Percentiles rank a stretch among this genome's conserved stretches.
Evolutionary conservation across 2,797 vertebrate species (phyloP).

Genomic region (Brotogeris chrysoptera): DNA sequence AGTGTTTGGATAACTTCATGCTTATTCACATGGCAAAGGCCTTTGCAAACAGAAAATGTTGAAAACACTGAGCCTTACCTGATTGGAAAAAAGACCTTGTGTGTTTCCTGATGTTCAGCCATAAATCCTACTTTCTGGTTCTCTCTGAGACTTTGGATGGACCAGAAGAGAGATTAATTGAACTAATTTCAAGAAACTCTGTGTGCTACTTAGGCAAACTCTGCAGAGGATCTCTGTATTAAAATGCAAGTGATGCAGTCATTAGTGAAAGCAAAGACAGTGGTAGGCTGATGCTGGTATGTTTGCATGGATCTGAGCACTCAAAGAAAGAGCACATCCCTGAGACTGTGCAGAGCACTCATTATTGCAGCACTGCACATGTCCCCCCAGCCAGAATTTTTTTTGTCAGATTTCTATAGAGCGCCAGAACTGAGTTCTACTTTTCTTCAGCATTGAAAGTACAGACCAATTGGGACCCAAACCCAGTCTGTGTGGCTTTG

Average conservation of each 20-base stretch:
- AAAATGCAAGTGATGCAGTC: not conserved
- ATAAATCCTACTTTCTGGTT: not conserved
- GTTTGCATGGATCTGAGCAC: not conserved
- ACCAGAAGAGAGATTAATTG: not conserved
- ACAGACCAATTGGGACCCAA: not conserved
- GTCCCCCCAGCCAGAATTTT: not conserved
- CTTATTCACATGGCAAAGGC: not conserved
- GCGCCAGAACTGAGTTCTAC: not conserved
- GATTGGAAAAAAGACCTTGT: not conserved
- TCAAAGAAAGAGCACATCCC: not conserved
- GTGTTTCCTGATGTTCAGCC: not conserved
- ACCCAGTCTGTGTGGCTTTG: not conserved
- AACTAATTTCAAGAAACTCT: not conserved
- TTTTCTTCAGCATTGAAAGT: not conserved
- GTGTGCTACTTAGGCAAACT: not conserved
- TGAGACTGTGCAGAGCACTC: not conserved
- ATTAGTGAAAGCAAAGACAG: not conserved
- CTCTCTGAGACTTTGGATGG: not conserved
- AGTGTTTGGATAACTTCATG: not conserved
- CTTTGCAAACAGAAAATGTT: not conserved
- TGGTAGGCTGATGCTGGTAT: not conserved
- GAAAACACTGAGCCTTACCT: not conserved
- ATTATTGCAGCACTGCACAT: not conserved
- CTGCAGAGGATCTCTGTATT: not conserved
- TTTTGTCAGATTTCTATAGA: not conserved